phyloP scores from a whole-genome alignment of 2,113 vertebrate genomes.

The Romanogobio albipinnatus region DNA sequence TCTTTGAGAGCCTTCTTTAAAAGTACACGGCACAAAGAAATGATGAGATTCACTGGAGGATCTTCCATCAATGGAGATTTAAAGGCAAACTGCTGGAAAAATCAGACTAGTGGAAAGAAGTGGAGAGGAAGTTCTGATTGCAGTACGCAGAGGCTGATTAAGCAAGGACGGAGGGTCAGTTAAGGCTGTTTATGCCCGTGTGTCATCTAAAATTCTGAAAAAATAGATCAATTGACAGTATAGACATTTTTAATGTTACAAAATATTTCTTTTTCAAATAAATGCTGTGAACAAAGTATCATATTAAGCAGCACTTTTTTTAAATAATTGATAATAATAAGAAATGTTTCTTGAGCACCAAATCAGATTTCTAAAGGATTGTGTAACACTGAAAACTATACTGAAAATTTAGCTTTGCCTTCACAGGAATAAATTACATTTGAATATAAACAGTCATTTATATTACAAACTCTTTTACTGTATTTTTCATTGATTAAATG shows the following conservation, averaged over 20 bases:
- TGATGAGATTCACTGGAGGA: neutral
- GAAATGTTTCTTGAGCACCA: neutral
- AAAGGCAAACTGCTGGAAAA: slow-evolving; percentile 21
- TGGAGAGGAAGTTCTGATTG: slow-evolving; percentile 38
- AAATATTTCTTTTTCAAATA: neutral
- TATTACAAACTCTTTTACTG: too few relatives aligned
- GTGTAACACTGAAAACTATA: too few relatives aligned
- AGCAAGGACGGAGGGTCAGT: slow-evolving; percentile 22
- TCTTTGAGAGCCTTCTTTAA: slow-evolving; percentile 34
- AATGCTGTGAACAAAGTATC: neutral
- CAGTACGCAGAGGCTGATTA: slow-evolving; percentile 47
- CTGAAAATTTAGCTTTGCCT: too few relatives aligned
- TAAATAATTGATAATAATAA: neutral
- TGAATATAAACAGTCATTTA: too few relatives aligned
- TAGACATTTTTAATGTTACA: neutral
- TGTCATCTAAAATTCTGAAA: neutral
- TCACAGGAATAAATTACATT: too few relatives aligned
- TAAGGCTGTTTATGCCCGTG: slow-evolving; percentile 37
- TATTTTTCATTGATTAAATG: too few relatives aligned
- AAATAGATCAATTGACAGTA: neutral
- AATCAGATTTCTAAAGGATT: neutral
- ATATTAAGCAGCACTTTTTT: neutral
- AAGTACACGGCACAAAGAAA: neutral
- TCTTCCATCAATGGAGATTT: neutral
- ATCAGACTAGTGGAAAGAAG: slow-evolving; percentile 4